These are phyloP conservation scores for Gymnarchus niloticus DNA, from an alignment of 2,113 vertebrate species.

Conservation along the genomic window DNA sequence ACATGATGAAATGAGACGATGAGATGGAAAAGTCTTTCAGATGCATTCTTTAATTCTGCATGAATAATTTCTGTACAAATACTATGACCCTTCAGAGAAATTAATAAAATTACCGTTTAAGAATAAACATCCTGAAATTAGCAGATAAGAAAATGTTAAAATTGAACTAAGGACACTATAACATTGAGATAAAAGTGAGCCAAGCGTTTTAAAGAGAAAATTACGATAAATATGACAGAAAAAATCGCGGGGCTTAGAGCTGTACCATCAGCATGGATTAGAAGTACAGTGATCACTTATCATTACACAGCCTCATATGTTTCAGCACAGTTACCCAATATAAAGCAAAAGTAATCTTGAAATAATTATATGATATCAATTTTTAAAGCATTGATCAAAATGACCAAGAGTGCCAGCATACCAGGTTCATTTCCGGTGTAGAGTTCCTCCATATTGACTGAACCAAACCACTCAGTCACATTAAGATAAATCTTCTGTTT, in stretches of 20 bases:
- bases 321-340: neutral
- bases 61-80: neutral
- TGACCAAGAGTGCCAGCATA: neutral
- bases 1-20: neutral
- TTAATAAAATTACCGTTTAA: neutral
- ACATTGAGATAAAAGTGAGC: neutral
- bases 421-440: neutral
- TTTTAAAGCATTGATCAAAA: neutral
- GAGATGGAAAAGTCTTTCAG: neutral
- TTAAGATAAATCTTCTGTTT: neutral
- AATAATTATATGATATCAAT: neutral
- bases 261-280: neutral
- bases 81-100: neutral
- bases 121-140: neutral
- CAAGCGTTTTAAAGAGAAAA: neutral
- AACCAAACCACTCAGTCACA: neutral
- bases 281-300: neutral
- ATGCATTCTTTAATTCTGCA: neutral
- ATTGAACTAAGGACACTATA: neutral
- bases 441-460: neutral
- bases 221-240: neutral
- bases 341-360: neutral
- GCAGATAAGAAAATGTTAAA: neutral
- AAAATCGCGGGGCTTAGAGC: neutral
- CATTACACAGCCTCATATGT: neutral